Evolutionary conservation across 2,113 vertebrate species (phyloP).

Genomic region (Scophthalmus maximus): DNA sequence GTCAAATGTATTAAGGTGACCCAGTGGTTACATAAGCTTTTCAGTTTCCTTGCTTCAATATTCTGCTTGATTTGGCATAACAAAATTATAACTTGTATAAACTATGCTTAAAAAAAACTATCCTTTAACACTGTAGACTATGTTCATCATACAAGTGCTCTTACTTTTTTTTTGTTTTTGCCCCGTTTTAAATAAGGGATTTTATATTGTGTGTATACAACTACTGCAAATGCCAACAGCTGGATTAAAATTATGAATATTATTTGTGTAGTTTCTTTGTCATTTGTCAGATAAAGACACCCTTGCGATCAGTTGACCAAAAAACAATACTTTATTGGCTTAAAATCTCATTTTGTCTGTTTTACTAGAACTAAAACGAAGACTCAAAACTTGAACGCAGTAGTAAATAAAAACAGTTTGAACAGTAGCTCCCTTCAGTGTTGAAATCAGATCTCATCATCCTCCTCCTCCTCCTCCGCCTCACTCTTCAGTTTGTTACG

Average conservation of each 20-base stretch:
- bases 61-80: slow-evolving; percentile 52
- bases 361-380: neutral
- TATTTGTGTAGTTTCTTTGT: slow-evolving; percentile 39
- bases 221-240: slow-evolving; percentile 78
- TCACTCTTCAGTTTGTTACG: slow-evolving; percentile 66
- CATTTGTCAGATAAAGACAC: neutral
- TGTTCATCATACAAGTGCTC: slow-evolving; percentile 70
- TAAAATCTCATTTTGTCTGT: slow-evolving; percentile 8
- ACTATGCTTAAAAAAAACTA: slow-evolving; percentile 41
- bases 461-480: slow-evolving; percentile 30
- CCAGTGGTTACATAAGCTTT: slow-evolving; percentile 4
- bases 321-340: slow-evolving; percentile 46
- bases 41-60: slow-evolving; percentile 27
- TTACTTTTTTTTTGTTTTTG: slow-evolving; percentile 54
- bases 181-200: slow-evolving; percentile 74
- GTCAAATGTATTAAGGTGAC: slow-evolving; percentile 30
- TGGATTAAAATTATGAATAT: slow-evolving; percentile 79
- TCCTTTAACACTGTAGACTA: slow-evolving; percentile 32
- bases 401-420: neutral
- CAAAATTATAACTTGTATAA: slow-evolving; percentile 38
- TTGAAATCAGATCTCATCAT: slow-evolving; percentile 44
- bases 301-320: neutral
- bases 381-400: neutral
- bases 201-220: slow-evolving; percentile 75
- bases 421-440: slow-evolving; percentile 17